Evolutionary conservation across 2,113 vertebrate genomes (phyloP), one percentile per base, ranked within the genome.

Genomic region (Siphamia tubifer): DNA sequence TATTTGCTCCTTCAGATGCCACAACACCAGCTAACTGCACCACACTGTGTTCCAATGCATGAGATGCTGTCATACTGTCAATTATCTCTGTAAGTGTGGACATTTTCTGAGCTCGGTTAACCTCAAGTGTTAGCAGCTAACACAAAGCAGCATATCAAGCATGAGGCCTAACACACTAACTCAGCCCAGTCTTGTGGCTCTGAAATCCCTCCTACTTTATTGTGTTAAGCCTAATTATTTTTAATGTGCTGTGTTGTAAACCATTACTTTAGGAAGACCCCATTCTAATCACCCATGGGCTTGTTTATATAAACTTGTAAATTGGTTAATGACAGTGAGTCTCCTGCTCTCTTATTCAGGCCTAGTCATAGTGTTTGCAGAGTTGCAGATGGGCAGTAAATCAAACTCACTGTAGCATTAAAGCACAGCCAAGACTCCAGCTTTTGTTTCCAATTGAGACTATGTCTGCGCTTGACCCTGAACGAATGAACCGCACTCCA

Each of bases 231-330:
- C 69, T 83, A 84, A 84, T 92, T 83, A 87, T 88, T 88, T 87
- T 81, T 73, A 88, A 87, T 84, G 88, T 67, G 47, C 77, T 79
- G 60, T 81, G 83, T 66, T 84, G 83, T 85, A 87, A 90, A 89
- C 81, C 85, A 85, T 89, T 86, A 86, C 84, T 88, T 84, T 77
- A 85, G 68, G 82, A 78, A 82, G 81, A 84, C 72, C 60, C 47
- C 24, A 11, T 58, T 83, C 66, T 87, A 88, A 86, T 87, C 84
- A 81, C 58, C 83, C 85, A 73, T 77, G 74, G 66, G 51, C 65
- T 83, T 89, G 82, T 87, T 81, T 88, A 79, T 82, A 84, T 83
- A 90, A 88, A 89, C 85, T 57, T 83, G 68, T 84, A 87, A 89
- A 89, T 90, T 87, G 82, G 80, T 86, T 89, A 87, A 92, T 69